Evolutionary conservation across 2,888 invertebrate species (phyloP).

Genomic region (Epinotia bilunana): DNA sequence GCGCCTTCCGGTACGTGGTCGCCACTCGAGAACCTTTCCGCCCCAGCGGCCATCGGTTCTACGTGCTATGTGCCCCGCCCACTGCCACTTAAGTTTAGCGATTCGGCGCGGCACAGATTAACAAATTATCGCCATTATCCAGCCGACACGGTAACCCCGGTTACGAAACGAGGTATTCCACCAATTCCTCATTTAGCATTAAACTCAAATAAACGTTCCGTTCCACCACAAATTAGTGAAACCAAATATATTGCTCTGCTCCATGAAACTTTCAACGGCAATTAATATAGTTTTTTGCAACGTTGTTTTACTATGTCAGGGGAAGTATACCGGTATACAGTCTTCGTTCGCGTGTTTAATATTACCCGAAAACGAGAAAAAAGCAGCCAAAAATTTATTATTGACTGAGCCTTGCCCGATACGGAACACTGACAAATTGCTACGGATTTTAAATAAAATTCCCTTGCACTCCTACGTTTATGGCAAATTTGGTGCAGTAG

Average conservation of each 20-base stretch:
- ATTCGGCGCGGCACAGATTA: conserved; percentile 22
- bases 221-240: conserved; percentile 33
- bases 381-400: conserved; percentile 73
- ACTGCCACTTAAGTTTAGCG: too few species aligned
- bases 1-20: too few species aligned
- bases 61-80: too few species aligned
- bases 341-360: conserved; percentile 75
- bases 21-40: too few species aligned
- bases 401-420: conserved; percentile 76
- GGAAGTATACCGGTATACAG: conserved; percentile 72
- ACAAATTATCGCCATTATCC: conserved; percentile 24
- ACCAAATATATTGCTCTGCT: conserved; percentile 48
- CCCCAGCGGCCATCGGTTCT: too few species aligned
- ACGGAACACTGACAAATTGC: conserved; percentile 79
- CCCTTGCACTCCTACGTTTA: conserved; percentile 61
- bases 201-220: conserved; percentile 35
- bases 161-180: conserved; percentile 23
- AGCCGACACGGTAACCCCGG: conserved; percentile 10
- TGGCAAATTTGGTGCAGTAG: conserved; percentile 57
- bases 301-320: conserved; percentile 69
- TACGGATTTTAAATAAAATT: conserved; percentile 70
- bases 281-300: conserved; percentile 74
- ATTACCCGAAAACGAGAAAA: conserved; percentile 76
- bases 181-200: conserved; percentile 26
- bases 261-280: conserved; percentile 60